phyloP scores from a whole-genome alignment of 2,113 vertebrate species.

The Daubentonia madagascariensis region DNA sequence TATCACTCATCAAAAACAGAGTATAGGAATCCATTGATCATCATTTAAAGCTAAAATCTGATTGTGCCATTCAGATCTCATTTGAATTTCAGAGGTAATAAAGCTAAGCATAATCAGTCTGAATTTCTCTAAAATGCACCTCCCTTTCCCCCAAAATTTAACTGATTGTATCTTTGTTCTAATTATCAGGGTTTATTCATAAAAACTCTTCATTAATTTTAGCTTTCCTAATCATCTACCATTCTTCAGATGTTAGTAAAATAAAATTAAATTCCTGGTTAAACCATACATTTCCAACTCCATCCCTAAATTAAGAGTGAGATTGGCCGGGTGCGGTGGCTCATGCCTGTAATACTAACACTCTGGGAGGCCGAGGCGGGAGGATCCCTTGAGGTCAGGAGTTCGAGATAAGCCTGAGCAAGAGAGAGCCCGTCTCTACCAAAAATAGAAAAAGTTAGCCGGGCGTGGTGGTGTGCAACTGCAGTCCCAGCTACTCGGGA shows the following conservation, averaged over 20 bases:
- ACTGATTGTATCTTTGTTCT: not conserved
- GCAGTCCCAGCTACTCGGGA: no score
- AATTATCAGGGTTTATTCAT: not conserved
- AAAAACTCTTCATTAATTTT: conserved; percentile 18
- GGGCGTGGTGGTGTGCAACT: no score
- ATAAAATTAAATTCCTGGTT: not conserved
- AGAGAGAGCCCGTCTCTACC: no score
- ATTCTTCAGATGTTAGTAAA: not conserved
- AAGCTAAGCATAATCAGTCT: not conserved
- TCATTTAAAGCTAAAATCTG: conserved; percentile 3
- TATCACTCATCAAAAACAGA: not conserved
- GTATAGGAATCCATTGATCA: not conserved
- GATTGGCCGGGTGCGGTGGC: not conserved
- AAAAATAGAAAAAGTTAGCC: no score
- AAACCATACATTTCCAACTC: conserved; percentile 30
- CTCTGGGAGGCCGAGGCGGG: no score
- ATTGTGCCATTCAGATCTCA: not conserved
- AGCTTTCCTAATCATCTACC: conserved; percentile 25
- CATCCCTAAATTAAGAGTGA: conserved; percentile 24
- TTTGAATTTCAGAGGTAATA: conserved; percentile 29
- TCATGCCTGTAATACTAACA: no score
- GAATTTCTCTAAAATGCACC: conserved; percentile 16
- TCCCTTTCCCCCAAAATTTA: not conserved
- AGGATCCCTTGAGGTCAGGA: no score
- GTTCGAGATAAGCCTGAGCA: no score